Evolutionary conservation across 2,113 vertebrate genomes (phyloP), one percentile per base, ranked within the genome.

Genomic region (Bubo scandiacus): DNA sequence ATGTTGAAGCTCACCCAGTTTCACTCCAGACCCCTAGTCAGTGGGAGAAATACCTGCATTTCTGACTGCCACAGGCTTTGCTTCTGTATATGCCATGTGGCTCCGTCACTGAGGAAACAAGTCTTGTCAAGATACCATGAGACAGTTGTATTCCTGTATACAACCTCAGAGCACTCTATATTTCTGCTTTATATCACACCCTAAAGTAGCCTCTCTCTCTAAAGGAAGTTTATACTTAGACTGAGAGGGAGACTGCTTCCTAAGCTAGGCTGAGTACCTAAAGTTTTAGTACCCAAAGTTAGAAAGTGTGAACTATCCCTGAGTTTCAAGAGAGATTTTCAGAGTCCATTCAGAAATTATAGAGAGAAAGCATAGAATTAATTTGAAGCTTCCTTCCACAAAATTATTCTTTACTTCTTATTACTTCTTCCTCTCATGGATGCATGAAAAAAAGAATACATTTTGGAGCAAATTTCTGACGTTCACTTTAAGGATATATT

Each of bases 401-500:
- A 22, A 79, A 73, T 77, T 45, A 45, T 94, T 77, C 21, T 73
- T 59, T 87, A 29, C 11, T 83, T 86, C 20, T 75, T 78, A 43
- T 65, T 85, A 29, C 5, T 36, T 74, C 1, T 2, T 73, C 11
- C 5, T 91, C 20, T 66, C 38, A 66, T 12, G 6, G 27, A 34
- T 45, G 5, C 5, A 12, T 58, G 34, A 61, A 42, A 71, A 11
- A 61, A 29, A 4, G 10, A 57, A 85, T 54, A 54, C 10, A 38
- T 6, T 26, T 58, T 55, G 14, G 16, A 80, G 32, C 40, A 86
- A 72, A 80, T 71, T 88, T 94, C 47, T 85, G 62, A 42, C 3
- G 47, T 85, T 95, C 89, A 30, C 92, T 92, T 94, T 96, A 94
- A 97, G 80, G 43, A 47, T 78, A 90, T 55, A 6, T 45, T 88